Evolutionary conservation across 2,113 vertebrate species (phyloP), one percentile per base, ranked within the genome.

Genomic region (Thomomys bottae): DNA sequence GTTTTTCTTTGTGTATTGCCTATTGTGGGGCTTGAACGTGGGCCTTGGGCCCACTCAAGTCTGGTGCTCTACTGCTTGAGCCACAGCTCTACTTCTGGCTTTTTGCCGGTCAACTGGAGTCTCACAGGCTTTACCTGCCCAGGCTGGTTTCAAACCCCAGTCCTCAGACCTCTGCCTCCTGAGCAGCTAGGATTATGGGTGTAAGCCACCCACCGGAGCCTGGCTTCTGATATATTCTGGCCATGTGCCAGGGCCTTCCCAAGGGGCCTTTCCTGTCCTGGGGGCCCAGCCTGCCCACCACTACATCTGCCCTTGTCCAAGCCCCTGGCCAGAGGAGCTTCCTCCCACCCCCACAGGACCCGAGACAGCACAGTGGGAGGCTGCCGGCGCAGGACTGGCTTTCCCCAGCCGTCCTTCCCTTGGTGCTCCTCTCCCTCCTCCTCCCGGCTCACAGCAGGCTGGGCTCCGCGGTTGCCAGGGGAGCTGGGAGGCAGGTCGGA

Each of bases 391-490:
- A 30, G 91, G 93, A 2, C 18, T 36, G 87, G 77, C 71, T 92
- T n/a, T 91, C 64, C 78, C 64, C 82, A 93, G 94, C 93, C 66
- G 86, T 94, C 84, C 88, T 97, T 96, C 93, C 68, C 64, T 91
- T 93, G 89, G 96, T 96, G 96, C 86, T 92, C 90, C 67, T 96
- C 45, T 87, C 94, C 96, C 95, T 96, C 94, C 30, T 93, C 96
- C 97, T 97, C 96, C 96, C 95, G 12, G 96, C 97, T 97, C 97
- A 87, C 97, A 96, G 97, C 96, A 96, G 96, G 97, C 97, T 94
- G 95, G 96, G 96, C 98, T 97, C 97, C 96, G 97, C 97, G 97
- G 99, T 99, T 99, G 99, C 99, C 98, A 99, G 98, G 99, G 99
- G 98, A 99, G 98, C 98, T 97, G 95, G 93, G 97, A 98, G 98